Percentiles rank a stretch among this genome's conserved stretches.
These are phyloP conservation scores for Agonopterix heracliana DNA, from an alignment of 2,888 invertebrate genomes.

Conservation along the genomic window DNA sequence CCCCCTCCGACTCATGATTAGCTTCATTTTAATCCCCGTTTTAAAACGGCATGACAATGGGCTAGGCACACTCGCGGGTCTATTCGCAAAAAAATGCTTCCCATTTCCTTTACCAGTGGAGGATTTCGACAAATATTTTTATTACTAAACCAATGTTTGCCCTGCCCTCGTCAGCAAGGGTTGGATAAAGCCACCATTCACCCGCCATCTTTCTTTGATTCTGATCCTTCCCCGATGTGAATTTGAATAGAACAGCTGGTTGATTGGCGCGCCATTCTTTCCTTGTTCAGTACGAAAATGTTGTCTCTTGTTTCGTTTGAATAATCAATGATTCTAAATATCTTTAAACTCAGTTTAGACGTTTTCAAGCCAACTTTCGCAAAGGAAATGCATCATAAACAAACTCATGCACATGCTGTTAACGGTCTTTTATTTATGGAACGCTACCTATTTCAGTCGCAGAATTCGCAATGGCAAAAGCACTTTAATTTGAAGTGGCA, in stretches of 20 bases:
- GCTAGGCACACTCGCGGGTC: constrained; percentile 42
- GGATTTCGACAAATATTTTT: constrained; percentile 71
- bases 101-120: constrained; percentile 48
- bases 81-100: constrained; percentile 51
- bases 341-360: constrained; percentile 26
- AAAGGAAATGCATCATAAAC: constrained; percentile 47
- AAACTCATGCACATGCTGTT: constrained; percentile 40
- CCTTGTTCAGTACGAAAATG: constrained; percentile 24
- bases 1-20: constrained; percentile 53
- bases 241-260: constrained; percentile 56
- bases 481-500: constrained; percentile 31
- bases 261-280: constrained; percentile 39
- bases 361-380: constrained; percentile 35
- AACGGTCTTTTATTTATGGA: constrained; percentile 33
- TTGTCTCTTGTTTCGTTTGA: background rate
- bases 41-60: constrained; percentile 63
- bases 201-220: constrained; percentile 54
- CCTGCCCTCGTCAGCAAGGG: constrained; percentile 61
- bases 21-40: constrained; percentile 64
- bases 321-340: background rate
- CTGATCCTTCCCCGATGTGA: constrained; percentile 43
- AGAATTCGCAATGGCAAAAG: constrained; percentile 22
- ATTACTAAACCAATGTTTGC: constrained; percentile 72
- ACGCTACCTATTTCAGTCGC: constrained; percentile 21
- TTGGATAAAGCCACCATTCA: constrained; percentile 57